Evolutionary conservation across 2,113 vertebrate species (phyloP).

Genomic region (Podarcis raffonei): DNA sequence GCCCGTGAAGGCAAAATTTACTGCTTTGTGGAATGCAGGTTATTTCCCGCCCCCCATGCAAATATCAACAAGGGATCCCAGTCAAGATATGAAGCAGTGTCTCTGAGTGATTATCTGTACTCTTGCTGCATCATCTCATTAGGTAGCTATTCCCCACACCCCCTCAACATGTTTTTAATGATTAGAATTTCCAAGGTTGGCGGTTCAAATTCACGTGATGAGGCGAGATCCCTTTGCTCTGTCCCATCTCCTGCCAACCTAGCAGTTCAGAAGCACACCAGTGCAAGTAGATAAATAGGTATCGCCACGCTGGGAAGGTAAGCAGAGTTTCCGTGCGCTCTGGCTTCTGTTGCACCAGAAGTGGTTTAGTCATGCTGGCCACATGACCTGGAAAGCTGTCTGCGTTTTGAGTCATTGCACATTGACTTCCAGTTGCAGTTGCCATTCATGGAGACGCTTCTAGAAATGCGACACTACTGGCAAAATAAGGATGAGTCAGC

Average conservation of each 20-base stretch:
- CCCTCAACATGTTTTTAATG: not conserved
- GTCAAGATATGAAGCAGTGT: not conserved
- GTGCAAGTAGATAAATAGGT: too few species aligned
- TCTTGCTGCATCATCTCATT: not conserved
- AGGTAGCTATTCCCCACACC: not conserved
- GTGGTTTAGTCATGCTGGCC: too few species aligned
- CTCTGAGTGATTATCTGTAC: conserved; percentile 3
- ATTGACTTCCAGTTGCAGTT: not conserved
- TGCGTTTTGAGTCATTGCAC: not conserved
- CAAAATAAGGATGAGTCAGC: not conserved
- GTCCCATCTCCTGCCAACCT: too few species aligned
- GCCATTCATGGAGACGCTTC: not conserved
- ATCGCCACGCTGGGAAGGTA: too few species aligned
- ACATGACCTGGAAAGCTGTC: too few species aligned
- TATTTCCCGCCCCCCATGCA: too few species aligned
- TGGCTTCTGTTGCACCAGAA: too few species aligned
- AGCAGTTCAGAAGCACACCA: too few species aligned
- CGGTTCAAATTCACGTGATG: too few species aligned
- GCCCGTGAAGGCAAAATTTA: conserved; percentile 3
- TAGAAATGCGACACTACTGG: not conserved
- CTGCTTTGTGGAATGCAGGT: conserved; percentile 17
- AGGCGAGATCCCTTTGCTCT: too few species aligned
- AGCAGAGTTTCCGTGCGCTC: too few species aligned
- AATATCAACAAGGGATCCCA: not conserved
- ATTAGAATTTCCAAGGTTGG: not conserved